Conservation (phyloP, 37 sponge, comb jelly and placozoan genomes). For the Chondrilla cf. caribensis region DNA sequence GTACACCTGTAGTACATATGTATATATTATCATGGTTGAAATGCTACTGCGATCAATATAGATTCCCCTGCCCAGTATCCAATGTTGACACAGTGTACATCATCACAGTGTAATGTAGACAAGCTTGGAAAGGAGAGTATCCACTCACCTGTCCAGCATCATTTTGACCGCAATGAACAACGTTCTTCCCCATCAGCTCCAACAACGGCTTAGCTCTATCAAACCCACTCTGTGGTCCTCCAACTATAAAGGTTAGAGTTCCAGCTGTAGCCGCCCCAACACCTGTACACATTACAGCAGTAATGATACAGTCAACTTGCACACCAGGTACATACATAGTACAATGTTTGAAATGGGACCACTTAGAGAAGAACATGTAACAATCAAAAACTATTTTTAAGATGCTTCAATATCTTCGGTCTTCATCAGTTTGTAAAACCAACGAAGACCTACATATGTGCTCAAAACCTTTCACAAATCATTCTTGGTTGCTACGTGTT, state of each 20-base stretch:
- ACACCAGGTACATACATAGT: not conserved
- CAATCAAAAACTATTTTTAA: not conserved
- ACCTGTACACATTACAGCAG: constrained; percentile 36
- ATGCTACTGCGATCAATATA: too few relatives aligned
- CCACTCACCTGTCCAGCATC: constrained; percentile 58
- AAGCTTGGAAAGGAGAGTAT: too few relatives aligned
- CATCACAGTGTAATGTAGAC: too few relatives aligned
- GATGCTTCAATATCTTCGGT: too few relatives aligned
- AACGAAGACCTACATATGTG: too few relatives aligned
- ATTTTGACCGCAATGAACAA: constrained; percentile 87
- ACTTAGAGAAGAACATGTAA: not conserved
- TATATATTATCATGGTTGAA: too few relatives aligned
- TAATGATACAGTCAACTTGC: not conserved
- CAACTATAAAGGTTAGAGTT: constrained; percentile 93
- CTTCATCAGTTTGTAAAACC: too few relatives aligned
- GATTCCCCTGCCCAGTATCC: too few relatives aligned
- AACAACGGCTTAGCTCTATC: constrained; percentile 71
- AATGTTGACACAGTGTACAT: too few relatives aligned
- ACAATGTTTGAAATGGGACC: not conserved
- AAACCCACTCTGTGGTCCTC: constrained; percentile 69
- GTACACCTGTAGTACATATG: too few relatives aligned
- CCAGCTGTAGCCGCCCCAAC: constrained; percentile 87
- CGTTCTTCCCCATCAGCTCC: constrained; percentile 90
- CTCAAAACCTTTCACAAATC: too few relatives aligned
- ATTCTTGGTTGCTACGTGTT: too few relatives aligned